Evolutionary conservation across 2,113 vertebrate genomes (phyloP).

Genomic region (Redunca redunca): DNA sequence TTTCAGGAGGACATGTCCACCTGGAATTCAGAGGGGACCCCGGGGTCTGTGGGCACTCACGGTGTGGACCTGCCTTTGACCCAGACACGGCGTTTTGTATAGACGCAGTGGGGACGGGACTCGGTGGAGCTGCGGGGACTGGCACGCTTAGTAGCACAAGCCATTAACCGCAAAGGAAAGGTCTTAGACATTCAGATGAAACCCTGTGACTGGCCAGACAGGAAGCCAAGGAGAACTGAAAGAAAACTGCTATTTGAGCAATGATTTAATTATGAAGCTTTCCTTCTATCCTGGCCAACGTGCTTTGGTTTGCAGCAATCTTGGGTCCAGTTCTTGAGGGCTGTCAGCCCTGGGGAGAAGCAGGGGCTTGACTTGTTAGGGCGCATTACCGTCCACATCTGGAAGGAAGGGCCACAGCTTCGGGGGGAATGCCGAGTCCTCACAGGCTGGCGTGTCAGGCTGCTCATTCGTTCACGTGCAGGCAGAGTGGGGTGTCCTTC

Average conservation of each 20-base stretch:
- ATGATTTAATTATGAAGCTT: not conserved
- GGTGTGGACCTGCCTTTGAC: rapidly evolving
- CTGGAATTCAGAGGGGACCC: no score
- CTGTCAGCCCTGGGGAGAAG: not conserved
- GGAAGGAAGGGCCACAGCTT: no score
- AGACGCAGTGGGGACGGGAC: rapidly evolving
- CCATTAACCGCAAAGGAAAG: rapidly evolving
- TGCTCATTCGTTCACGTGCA: not conserved
- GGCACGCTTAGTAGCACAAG: rapidly evolving
- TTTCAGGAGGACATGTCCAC: rapidly evolving
- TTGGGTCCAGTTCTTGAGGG: not conserved
- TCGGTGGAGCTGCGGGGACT: rapidly evolving
- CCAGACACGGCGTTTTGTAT: rapidly evolving
- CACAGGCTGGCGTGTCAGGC: rapidly evolving
- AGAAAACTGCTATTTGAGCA: not conserved
- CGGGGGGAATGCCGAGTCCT: rapidly evolving
- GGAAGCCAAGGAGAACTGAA: not conserved
- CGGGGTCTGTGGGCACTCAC: rapidly evolving
- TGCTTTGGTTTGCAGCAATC: not conserved
- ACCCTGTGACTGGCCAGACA: not conserved
- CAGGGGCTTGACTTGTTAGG: not conserved
- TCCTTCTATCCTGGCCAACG: not conserved
- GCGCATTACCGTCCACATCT: rapidly evolving
- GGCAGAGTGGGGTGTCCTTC: not conserved
- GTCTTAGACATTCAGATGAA: not conserved